These are phyloP conservation scores for Phalacrocorax pelagicus DNA, from an alignment of 2,113 vertebrate genomes.

Conservation along the genomic window DNA sequence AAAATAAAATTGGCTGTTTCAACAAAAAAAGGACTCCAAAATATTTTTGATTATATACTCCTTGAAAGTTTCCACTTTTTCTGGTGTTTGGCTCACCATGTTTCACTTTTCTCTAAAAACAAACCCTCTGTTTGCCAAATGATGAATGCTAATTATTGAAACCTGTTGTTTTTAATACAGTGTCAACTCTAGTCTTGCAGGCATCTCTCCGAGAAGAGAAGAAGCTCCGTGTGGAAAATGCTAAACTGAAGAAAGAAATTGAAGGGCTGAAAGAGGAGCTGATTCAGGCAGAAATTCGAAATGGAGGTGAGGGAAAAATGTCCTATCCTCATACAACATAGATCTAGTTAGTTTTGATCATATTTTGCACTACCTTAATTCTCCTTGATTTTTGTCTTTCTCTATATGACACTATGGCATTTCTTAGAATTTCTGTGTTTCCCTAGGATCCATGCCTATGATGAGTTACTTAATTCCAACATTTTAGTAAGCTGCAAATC, in stretches of 20 bases:
- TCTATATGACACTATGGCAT: not conserved
- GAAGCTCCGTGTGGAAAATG: slow-evolving; percentile 94
- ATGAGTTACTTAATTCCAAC: not conserved
- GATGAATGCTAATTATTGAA: not conserved
- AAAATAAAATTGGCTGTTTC: not conserved
- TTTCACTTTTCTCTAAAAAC: not conserved
- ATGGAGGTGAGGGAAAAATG: slow-evolving; percentile 81
- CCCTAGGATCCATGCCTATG: not conserved
- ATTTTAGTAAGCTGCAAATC: not conserved
- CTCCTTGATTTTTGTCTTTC: not conserved
- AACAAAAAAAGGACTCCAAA: not conserved
- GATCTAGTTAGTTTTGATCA: not conserved
- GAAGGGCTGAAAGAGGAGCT: slow-evolving; percentile 89
- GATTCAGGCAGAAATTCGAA: slow-evolving; percentile 88
- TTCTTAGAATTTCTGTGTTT: not conserved
- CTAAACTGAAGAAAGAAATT: slow-evolving; percentile 93
- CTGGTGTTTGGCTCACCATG: not conserved
- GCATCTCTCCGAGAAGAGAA: slow-evolving; percentile 92
- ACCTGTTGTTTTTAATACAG: not conserved
- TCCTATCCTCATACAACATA: not conserved
- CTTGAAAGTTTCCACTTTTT: not conserved
- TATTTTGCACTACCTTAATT: not conserved
- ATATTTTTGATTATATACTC: not conserved
- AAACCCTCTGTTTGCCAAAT: not conserved
- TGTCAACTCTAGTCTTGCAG: slow-evolving; percentile 81